These are phyloP conservation scores for Drosophila sproati DNA, from an alignment of 1,140 invertebrate species.

Conservation along the genomic window DNA sequence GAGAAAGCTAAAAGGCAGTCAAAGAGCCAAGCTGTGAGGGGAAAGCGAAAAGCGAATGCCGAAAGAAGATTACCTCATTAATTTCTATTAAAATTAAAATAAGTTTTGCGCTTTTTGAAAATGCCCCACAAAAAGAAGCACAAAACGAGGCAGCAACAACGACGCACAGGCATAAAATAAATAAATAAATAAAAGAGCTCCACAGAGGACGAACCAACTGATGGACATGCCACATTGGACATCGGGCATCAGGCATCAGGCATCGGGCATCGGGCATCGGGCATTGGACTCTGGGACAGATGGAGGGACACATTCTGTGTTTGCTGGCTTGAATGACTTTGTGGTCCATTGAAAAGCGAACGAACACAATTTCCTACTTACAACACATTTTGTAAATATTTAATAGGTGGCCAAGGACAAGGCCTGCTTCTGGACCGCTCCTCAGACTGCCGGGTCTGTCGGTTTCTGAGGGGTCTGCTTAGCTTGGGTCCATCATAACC, in stretches of 20 bases:
- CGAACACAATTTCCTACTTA: slow-evolving; percentile 63
- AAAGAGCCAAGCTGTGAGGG: too few species aligned
- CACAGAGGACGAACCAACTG: background rate
- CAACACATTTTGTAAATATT: slow-evolving; percentile 64
- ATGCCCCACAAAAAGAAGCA: slow-evolving; percentile 38
- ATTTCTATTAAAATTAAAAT: slow-evolving; percentile 68
- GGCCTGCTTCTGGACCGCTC: background rate
- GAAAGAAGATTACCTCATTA: slow-evolving; percentile 63
- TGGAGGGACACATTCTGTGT: slow-evolving; percentile 21
- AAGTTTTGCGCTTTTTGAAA: slow-evolving; percentile 54
- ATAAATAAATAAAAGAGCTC: slow-evolving; percentile 36
- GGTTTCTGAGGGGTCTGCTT: background rate
- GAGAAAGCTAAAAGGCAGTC: background rate
- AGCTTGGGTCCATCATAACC: slow-evolving; percentile 41
- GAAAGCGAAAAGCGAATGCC: slow-evolving; percentile 20
- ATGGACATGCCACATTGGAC: slow-evolving; percentile 3
- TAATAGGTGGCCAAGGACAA: slow-evolving; percentile 49
- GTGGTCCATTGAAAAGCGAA: slow-evolving; percentile 43
- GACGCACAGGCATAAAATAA: slow-evolving; percentile 36
- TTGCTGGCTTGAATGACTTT: slow-evolving; percentile 49
- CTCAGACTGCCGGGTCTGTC: background rate
- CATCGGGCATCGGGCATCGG: too few species aligned
- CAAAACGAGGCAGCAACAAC: slow-evolving; percentile 8
- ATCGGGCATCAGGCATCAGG: background rate
- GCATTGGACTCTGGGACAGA: background rate